Conservation (phyloP, 2,888 invertebrate species). For the Hipparchia semele region DNA sequence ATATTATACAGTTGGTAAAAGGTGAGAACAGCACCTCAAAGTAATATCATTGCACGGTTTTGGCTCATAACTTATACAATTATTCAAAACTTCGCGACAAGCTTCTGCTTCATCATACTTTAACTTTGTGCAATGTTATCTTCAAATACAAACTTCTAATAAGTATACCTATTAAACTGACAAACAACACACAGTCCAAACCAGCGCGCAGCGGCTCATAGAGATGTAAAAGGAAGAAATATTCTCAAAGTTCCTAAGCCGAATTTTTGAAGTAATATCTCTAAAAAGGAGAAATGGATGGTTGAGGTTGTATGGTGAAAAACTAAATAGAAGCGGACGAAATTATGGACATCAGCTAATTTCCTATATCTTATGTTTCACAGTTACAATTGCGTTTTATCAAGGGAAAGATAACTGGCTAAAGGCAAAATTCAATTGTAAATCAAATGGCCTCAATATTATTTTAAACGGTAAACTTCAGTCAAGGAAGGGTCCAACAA, state of each 20-base stretch:
- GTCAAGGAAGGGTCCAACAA: slow-evolving; percentile 27
- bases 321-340: too few species aligned
- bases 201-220: too few species aligned
- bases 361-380: background rate
- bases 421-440: slow-evolving; percentile 4
- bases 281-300: too few species aligned
- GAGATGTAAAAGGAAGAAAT: too few species aligned
- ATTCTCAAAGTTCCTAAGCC: too few species aligned
- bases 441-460: slow-evolving; percentile 15
- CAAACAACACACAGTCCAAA: too few species aligned
- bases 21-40: slow-evolving; percentile 53
- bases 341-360: too few species aligned
- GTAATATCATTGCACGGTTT: slow-evolving; percentile 23
- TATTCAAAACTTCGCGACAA: slow-evolving; percentile 11
- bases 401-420: background rate
- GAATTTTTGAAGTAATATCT: too few species aligned
- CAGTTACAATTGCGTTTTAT: background rate
- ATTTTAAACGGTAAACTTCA: slow-evolving; percentile 11
- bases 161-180: too few species aligned
- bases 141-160: background rate
- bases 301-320: too few species aligned
- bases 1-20: slow-evolving; percentile 41
- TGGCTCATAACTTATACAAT: slow-evolving; percentile 8
- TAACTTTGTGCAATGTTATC: background rate
- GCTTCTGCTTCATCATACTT: background rate